Evolutionary conservation across 2,797 vertebrate genomes (phyloP).

Genomic region (Sebastes kiyomatsui): DNA sequence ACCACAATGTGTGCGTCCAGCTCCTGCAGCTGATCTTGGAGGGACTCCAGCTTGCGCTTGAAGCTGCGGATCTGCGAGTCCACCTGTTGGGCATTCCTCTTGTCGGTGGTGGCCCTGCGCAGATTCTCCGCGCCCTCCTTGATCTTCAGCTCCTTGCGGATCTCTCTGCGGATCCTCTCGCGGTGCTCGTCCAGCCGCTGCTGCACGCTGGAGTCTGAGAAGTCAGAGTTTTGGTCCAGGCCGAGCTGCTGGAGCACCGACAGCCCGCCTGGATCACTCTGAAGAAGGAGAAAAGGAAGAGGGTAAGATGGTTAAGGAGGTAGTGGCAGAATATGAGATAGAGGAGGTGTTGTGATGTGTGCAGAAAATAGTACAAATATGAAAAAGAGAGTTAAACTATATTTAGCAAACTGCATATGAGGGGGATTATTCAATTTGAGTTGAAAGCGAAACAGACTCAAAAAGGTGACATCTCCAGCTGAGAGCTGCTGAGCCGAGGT

Average conservation of each 20-base stretch:
- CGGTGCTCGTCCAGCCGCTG: conserved; percentile 89
- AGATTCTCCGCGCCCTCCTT: conserved; percentile 93
- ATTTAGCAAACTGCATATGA: neutral
- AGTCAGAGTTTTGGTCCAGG: conserved; percentile 87
- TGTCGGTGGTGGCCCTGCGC: conserved; percentile 88
- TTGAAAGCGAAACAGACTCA: conserved; percentile 21
- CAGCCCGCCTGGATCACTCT: conserved; percentile 85
- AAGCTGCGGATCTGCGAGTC: conserved; percentile 88
- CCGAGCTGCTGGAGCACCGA: conserved; percentile 89
- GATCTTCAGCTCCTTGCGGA: conserved; percentile 91
- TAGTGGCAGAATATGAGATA: conserved; percentile 11
- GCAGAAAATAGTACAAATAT: neutral
- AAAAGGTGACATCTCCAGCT: conserved; percentile 8
- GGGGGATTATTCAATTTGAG: neutral
- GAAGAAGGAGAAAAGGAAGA: neutral
- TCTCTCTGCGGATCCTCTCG: conserved; percentile 89
- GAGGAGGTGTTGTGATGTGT: neutral
- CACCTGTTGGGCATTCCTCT: conserved; percentile 87
- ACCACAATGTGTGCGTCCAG: conserved; percentile 89
- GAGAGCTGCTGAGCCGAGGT: conserved; percentile 15
- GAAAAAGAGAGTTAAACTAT: neutral
- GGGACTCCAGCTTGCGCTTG: conserved; percentile 82
- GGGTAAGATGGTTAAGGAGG: neutral
- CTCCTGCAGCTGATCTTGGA: conserved; percentile 88
- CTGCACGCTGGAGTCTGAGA: conserved; percentile 88